Conservation (phyloP, 2,888 invertebrate species). For the Pyrrhosoma nymphula region DNA sequence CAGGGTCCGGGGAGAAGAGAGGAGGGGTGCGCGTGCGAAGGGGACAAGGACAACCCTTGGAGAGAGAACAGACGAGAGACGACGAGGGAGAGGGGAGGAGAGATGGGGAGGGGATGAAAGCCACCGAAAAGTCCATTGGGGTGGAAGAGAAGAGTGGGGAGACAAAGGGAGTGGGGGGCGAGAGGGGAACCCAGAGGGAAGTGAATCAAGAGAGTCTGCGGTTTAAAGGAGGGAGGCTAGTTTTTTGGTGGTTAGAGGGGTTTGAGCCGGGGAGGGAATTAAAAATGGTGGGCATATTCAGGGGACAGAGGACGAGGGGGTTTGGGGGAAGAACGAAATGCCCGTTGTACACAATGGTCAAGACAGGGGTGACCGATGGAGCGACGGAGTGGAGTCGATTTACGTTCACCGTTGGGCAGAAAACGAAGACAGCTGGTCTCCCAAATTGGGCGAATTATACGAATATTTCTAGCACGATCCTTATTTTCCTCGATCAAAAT, state of each 20-base stretch:
- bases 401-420: neutral
- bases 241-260: neutral
- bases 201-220: conserved; percentile 42
- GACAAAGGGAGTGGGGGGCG: neutral
- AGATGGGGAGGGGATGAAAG: neutral
- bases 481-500: too few relatives aligned
- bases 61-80: too few relatives aligned
- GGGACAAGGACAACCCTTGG: neutral
- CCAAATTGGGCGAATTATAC: neutral
- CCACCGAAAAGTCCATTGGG: conserved; percentile 12
- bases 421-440: neutral
- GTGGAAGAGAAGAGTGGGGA: conserved; percentile 12
- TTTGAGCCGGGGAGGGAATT: neutral
- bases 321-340: neutral
- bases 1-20: neutral
- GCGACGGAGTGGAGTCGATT: neutral
- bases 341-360: neutral
- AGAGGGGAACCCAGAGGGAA: neutral
- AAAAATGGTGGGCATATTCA: neutral
- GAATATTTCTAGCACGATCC: too few relatives aligned
- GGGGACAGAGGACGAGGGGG: neutral
- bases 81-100: neutral
- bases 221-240: neutral
- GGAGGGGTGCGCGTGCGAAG: neutral
- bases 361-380: neutral